Base-by-base conservation (phyloP, 2,888 invertebrate genomes). In the Nebria brevicollis region DNA sequence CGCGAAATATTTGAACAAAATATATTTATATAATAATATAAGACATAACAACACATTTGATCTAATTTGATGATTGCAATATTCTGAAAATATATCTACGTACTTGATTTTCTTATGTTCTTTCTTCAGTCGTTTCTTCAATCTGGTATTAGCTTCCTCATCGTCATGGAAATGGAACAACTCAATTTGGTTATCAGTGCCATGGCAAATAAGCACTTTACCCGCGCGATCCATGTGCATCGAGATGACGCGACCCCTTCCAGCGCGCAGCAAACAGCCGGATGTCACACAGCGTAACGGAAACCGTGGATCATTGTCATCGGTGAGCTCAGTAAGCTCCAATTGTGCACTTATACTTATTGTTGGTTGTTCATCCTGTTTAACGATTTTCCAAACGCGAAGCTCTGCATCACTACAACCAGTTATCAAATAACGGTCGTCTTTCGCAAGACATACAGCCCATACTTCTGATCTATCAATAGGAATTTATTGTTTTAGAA, bases 391-490 rank as follows among this genome's bases (percentile, higher is more conserved):
- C 94, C 96, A 98, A 0, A 98, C 95, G 84, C 94, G 91, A 83
- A 99, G 90, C 87, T 96, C 95, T 84, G 93, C 93, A 87, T 97
- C 97, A 83, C 94, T 93, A 84, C 95, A 94, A 20, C 98, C 98
- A 8, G 97, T 95, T n/a, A 98, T 93, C 85, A 99, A 90, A 85
- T 96, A 94, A 74, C 93, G 91, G 86, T 96, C 96, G 86, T 96
- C 92, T 86, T 94, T 94, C 42, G 96, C 88, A 72, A 98, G 89
- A 54, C 93, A 92, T 86, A 98, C 92, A 70, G 95, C 94, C 96
- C 98, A 98, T 26, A 98, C 94, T 95, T 95, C 86, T 42, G 86
- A 86, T 72, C 80, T 79, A 68, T 15, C 83, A 84, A 73, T 82
- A 79, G 34, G 34, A 2, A 34, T 34, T 34, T 34, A 1, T 34